These are phyloP conservation scores for Drosophila vallismaia DNA, from an alignment of 2,888 invertebrate species.

Conservation along the genomic window DNA sequence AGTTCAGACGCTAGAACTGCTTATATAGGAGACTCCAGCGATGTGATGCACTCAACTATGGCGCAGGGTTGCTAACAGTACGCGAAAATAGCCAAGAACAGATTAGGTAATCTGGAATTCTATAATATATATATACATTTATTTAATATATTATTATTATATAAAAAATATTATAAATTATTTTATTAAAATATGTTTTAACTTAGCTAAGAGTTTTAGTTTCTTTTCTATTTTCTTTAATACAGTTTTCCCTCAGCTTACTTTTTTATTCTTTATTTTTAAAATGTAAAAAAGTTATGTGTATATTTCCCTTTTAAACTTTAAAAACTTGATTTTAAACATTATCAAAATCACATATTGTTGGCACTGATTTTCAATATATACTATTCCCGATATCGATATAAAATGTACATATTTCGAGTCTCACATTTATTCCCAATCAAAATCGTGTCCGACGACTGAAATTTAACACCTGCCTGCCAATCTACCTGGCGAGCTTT, in stretches of 20 bases:
- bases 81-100: not conserved
- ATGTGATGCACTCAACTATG: not conserved
- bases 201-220: too few relatives aligned
- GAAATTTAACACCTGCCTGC: slow-evolving; percentile 47
- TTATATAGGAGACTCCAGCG: slow-evolving; percentile 48
- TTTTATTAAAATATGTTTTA: too few relatives aligned
- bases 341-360: not conserved
- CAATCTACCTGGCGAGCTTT: slow-evolving; percentile 41
- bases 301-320: too few relatives aligned
- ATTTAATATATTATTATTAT: not conserved
- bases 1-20: slow-evolving; percentile 24
- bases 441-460: slow-evolving; percentile 27
- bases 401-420: slow-evolving; percentile 8
- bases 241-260: too few relatives aligned
- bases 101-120: not conserved
- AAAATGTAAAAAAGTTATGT: too few relatives aligned
- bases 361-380: not conserved
- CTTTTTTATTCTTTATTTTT: too few relatives aligned
- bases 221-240: too few relatives aligned
- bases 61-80: not conserved
- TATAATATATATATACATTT: not conserved
- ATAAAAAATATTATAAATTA: not conserved
- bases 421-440: slow-evolving; percentile 27
- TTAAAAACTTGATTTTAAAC: not conserved
- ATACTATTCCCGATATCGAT: slow-evolving; percentile 35